Evolutionary conservation across 2,888 invertebrate species (phyloP).

Genomic region (Digitonthophagus gazella): DNA sequence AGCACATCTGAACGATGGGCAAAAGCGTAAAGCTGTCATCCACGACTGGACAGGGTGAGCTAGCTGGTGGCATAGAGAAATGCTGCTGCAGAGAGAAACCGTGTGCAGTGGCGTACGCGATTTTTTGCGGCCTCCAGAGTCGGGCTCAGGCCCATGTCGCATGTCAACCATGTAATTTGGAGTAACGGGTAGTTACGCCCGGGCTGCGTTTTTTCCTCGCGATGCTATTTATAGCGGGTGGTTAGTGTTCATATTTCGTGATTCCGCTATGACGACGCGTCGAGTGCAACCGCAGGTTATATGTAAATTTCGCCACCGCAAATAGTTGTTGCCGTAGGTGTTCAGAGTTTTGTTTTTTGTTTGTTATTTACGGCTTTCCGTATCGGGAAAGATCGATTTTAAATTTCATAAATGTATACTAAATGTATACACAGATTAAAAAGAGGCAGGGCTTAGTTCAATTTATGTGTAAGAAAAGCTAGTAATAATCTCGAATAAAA

Average conservation of each 20-base stretch:
- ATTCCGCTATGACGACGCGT: neutral
- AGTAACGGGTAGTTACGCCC: slow-evolving; percentile 7
- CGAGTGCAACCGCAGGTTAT: neutral
- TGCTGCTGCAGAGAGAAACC: neutral
- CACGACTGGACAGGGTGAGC: neutral
- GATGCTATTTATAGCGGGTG: neutral
- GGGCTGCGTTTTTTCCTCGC: slow-evolving; percentile 11
- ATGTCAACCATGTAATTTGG: slow-evolving; percentile 12
- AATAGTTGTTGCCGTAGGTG: neutral
- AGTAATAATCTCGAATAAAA: neutral
- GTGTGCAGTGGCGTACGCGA: neutral
- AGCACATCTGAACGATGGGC: neutral
- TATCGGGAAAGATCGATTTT: too few relatives aligned
- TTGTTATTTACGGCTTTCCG: neutral
- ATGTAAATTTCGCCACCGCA: neutral
- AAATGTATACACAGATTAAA: too few relatives aligned
- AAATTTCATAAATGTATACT: too few relatives aligned
- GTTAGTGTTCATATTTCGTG: neutral
- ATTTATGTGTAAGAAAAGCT: too few relatives aligned
- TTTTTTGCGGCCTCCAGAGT: neutral
- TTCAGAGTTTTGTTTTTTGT: neutral
- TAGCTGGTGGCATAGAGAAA: neutral
- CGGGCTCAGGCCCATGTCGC: slow-evolving; percentile 3
- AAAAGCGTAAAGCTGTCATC: neutral
- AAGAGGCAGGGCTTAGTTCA: too few relatives aligned